These are phyloP conservation scores for Bombus terrestris DNA, from an alignment of 1,140 invertebrate species.

Conservation along the genomic window DNA sequence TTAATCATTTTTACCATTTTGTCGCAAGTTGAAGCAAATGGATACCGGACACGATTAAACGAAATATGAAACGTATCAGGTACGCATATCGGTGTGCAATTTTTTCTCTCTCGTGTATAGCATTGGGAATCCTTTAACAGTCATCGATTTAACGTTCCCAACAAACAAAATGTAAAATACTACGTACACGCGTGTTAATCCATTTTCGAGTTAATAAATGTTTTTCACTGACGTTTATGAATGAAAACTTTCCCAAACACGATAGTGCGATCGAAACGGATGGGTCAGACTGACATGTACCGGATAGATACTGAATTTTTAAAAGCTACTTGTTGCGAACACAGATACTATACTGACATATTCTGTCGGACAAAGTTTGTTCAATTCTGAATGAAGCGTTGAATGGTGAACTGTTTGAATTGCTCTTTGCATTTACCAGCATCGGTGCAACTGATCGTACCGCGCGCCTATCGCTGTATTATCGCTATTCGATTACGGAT, in stretches of 20 bases:
- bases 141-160: not conserved
- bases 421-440: not conserved
- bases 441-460: not conserved
- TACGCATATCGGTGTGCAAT: not conserved
- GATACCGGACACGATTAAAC: not conserved
- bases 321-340: slow-evolving; percentile 9
- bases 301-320: slow-evolving; percentile 5
- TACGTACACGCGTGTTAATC: too few relatives aligned
- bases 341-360: not conserved
- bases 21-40: not conserved
- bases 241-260: not conserved
- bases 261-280: not conserved
- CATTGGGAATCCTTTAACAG: not conserved
- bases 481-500: not conserved
- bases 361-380: not conserved
- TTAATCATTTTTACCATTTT: not conserved
- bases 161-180: not conserved
- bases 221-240: not conserved
- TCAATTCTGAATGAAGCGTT: not conserved
- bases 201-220: not conserved
- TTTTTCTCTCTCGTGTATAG: not conserved
- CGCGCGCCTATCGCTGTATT: not conserved
- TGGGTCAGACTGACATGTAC: not conserved
- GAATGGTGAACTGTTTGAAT: not conserved
- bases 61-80: not conserved